Evolutionary conservation across 2,888 invertebrate genomes (phyloP), one percentile per base, ranked within the genome.

Genomic region (Drosophila nr. medialis): DNA sequence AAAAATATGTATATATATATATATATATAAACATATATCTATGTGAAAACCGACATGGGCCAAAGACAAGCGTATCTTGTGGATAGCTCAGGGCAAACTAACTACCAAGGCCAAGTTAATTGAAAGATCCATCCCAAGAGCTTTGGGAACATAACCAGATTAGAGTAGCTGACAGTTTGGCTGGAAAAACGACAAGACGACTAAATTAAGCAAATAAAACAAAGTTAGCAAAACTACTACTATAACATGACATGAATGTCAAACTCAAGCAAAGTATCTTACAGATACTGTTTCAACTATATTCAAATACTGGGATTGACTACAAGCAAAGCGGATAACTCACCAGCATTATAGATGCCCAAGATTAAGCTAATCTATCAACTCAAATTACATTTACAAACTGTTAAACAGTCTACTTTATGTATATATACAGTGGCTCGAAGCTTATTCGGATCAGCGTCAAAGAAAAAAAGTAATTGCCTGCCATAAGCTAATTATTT

Each of bases 91-190:
- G 55, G 75, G 65, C 65, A 68, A 68, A 48, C 64, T 62, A 68
- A 65, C 78, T 62, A 63, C 64, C 54, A 71, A 49, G 77, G 32
- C 59, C 77, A 66, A 66, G 40, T 66, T 77, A 77, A 77, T 77
- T 77, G 77, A 77, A 77, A 77, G 77, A 45, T 45, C 60, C 66
- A 66, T 45, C 36, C 59, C 29, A 59, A 72, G 61, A 72, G 72
- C 45, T 58, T 50, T 45, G 56, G 36, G 30, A 50, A 54, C 42
- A 40, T 60, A 63, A 42, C 51, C 38, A 61, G 77, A 70, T 74
- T 74, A 60, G 50, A 56, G 29, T 32, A 64, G 36, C 55, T 54
- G 56, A 15, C 13, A 21, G 50, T 29, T 42, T 56, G 34, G 8
- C 36, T 40, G n/a, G 18, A 54, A 70, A 64, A 24, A 50, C 6